Base-by-base conservation (phyloP, 1,140 invertebrate species). In the Globodera ellingtonae region DNA sequence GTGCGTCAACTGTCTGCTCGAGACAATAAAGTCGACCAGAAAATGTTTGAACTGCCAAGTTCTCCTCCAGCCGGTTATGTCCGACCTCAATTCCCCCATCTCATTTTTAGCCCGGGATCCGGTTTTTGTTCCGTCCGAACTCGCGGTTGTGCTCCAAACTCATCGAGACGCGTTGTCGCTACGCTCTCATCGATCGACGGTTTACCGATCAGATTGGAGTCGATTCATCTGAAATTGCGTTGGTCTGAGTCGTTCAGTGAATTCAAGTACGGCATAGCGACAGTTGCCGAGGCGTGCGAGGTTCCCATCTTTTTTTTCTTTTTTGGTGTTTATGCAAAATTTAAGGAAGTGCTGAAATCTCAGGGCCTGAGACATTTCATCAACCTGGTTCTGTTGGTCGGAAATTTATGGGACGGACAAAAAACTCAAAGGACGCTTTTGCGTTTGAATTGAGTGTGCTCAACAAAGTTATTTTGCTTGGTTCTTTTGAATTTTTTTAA, bases 331-430 rank as follows among this genome's bases (percentile, higher is more conserved):
- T 59, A 66, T 8, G 24, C 35, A 66, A 4, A 76, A 76, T 35
- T 76, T 24, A 59, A 76, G 74, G 74, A 76, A 76, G 13, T 76
- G 66, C 84, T 71, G 24, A 84, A 77, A 83, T 84, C 83, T 18
- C 46, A 76, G n/a, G 83, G 83, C 1, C 62, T 84, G 18, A 59
- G 47, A n/a, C 24, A 66, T 48, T 84, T 84, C 71, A 75, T 84
- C 56, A 72, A 52, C 44, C 52, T 84, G n/a, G 84, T 84, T 65
- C 72, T 84, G 8, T 24, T 86, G 62, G 85, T 73, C 44, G 84
- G 83, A 24, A 84, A 84, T 74, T 81, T 48, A 83, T 84, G 81
- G 81, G 85, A 35, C 46, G 80, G n/a, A 87, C 71, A 73, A 83
- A 83, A n/a, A 76, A 18, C 21, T 81, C 72, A 46, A 84, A 78